These are phyloP conservation scores for Caradrina kadenii DNA, from an alignment of 2,888 invertebrate species.

Conservation along the genomic window DNA sequence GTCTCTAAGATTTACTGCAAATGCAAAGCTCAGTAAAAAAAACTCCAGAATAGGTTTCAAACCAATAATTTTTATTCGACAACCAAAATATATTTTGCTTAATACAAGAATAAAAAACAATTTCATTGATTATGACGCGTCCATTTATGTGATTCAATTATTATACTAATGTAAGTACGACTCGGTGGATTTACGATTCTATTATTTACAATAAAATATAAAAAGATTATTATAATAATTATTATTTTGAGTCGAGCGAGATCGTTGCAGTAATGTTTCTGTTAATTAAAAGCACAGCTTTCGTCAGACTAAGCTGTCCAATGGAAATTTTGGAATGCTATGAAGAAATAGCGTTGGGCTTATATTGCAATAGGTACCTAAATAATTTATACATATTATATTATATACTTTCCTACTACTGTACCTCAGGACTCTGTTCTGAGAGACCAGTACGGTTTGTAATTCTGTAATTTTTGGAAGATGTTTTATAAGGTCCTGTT, in stretches of 20 bases:
- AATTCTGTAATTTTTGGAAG: too few relatives aligned
- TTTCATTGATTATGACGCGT: constrained; percentile 18
- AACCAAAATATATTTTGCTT: constrained; percentile 49
- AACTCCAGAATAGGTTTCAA: constrained; percentile 33
- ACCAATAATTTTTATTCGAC: constrained; percentile 54
- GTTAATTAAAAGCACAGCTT: constrained; percentile 10
- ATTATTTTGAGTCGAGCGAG: constrained; percentile 66
- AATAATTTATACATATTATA: too few relatives aligned
- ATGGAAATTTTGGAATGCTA: constrained; percentile 1
- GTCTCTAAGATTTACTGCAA: not conserved
- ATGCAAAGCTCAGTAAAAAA: not conserved
- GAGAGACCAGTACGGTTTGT: too few relatives aligned
- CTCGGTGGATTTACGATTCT: constrained; percentile 63
- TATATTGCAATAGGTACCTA: too few relatives aligned
- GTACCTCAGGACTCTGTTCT: too few relatives aligned
- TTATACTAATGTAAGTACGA: constrained; percentile 50
- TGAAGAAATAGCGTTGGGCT: too few relatives aligned
- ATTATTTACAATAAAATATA: constrained; percentile 58
- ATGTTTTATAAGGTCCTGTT: too few relatives aligned
- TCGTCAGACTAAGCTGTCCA: constrained; percentile 6
- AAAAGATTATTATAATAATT: constrained; percentile 33
- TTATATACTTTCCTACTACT: too few relatives aligned
- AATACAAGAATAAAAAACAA: constrained; percentile 50
- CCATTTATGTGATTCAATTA: constrained; percentile 37
- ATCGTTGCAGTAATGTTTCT: constrained; percentile 62